Conservation (phyloP, 2,113 vertebrate genomes). For the Oreamnos americanus region DNA sequence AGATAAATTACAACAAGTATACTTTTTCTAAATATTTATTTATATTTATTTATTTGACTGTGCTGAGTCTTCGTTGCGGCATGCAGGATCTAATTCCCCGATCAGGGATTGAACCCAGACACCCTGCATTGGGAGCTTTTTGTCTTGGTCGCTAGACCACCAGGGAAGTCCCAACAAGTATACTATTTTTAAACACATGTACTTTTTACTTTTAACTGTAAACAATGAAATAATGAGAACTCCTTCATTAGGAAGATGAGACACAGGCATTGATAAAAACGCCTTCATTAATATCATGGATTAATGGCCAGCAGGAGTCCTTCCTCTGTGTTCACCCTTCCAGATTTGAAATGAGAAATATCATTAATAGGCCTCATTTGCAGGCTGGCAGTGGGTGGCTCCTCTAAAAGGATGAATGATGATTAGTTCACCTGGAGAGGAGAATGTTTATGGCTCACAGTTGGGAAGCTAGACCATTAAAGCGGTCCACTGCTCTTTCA, state of each 20-base stretch:
- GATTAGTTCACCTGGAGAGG: slow-evolving; percentile 18
- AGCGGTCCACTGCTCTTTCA: background rate
- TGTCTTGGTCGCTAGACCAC: background rate
- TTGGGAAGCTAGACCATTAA: background rate
- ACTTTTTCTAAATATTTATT: background rate
- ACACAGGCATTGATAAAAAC: background rate
- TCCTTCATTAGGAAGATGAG: background rate
- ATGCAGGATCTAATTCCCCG: background rate
- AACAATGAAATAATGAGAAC: slow-evolving; percentile 36
- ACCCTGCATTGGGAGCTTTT: background rate
- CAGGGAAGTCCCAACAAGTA: background rate
- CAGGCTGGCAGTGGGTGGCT: background rate
- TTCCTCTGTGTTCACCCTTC: background rate
- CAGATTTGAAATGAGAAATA: background rate
- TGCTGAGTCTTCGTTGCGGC: background rate
- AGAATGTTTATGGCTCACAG: background rate
- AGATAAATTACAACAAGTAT: slow-evolving; percentile 2
- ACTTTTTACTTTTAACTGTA: background rate
- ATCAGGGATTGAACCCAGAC: background rate
- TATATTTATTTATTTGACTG: background rate
- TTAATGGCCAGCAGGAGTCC: background rate
- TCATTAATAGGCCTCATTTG: slow-evolving; percentile 30
- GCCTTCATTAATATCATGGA: slow-evolving; percentile 25
- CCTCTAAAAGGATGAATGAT: background rate
- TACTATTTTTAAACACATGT: background rate